These are phyloP conservation scores for Drosophila glabriapex DNA, from an alignment of 2,888 invertebrate species.

Conservation along the genomic window DNA sequence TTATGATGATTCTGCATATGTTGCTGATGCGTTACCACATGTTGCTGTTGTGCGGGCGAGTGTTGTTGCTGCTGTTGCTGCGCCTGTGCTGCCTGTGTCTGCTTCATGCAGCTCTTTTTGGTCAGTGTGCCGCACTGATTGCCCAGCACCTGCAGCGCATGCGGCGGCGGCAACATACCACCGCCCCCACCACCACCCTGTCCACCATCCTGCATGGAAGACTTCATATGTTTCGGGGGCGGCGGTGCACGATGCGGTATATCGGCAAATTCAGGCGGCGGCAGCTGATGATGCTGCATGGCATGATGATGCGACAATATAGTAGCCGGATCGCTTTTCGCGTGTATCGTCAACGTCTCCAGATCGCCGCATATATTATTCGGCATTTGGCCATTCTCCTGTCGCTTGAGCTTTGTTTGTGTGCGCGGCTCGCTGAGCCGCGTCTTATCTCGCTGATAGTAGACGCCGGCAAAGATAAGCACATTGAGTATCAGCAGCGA, in stretches of 20 bases:
- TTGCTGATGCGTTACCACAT: conserved; percentile 69
- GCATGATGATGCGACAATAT: conserved; percentile 92
- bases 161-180: conserved; percentile 90
- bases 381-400: conserved; percentile 94
- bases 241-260: conserved; percentile 92
- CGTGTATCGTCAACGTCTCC: conserved; percentile 87
- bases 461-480: conserved; percentile 96
- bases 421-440: conserved; percentile 88
- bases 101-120: conserved; percentile 89
- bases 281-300: conserved; percentile 91
- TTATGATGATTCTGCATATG: conserved; percentile 85
- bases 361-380: conserved; percentile 95
- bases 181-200: conserved; percentile 83
- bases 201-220: conserved; percentile 85
- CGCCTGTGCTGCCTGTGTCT: conserved; percentile 72
- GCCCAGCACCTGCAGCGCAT: conserved; percentile 91
- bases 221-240: conserved; percentile 89
- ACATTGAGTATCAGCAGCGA: conserved; percentile 96
- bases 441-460: conserved; percentile 95
- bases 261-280: conserved; percentile 94
- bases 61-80: conserved; percentile 72
- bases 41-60: conserved; percentile 65
- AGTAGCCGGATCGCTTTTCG: conserved; percentile 90
- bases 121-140: conserved; percentile 91
- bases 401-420: conserved; percentile 89